Evolutionary conservation across 30 jellyfish, hydroid and myxozoan genomes (phyloP).

Genomic region (Hydractinia symbiolongicarpus): DNA sequence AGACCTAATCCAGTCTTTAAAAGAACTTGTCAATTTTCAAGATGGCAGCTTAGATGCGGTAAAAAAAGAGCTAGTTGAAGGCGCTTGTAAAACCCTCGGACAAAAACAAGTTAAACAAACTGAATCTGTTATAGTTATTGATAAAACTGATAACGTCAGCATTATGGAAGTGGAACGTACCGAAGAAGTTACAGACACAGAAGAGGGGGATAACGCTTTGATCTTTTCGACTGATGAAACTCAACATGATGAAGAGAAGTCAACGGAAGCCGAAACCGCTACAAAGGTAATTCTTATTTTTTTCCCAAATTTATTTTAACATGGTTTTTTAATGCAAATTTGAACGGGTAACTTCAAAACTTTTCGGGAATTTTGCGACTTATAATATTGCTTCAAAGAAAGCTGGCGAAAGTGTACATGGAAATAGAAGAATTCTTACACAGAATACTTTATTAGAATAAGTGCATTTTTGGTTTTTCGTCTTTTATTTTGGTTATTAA

Average conservation of each 20-base stretch:
- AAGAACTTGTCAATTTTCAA: background rate
- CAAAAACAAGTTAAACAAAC: background rate
- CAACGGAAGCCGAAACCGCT: background rate
- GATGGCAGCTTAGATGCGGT: background rate
- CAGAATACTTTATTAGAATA: too few species aligned
- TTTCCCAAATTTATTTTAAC: background rate
- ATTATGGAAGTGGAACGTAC: background rate
- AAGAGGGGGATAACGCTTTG: background rate
- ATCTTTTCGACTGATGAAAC: background rate
- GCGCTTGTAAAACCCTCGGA: background rate
- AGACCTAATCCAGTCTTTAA: constrained; percentile 11
- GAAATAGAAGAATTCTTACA: too few species aligned
- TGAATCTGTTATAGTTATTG: background rate
- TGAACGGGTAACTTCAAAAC: too few species aligned
- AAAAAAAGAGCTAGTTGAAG: constrained; percentile 2
- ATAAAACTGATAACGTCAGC: background rate
- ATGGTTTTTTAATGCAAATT: background rate
- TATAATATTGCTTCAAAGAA: too few species aligned
- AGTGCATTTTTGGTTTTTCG: too few species aligned
- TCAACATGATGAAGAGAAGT: background rate
- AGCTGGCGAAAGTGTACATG: too few species aligned
- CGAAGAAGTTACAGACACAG: background rate
- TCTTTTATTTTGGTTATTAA: too few species aligned
- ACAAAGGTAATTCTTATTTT: background rate
- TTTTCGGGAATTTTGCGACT: too few species aligned